A percentile compares a stretch with the other conserved stretches of the same genome.
Conservation (phyloP, 2,113 vertebrate species). For the Pyxicephalus adspersus region DNA sequence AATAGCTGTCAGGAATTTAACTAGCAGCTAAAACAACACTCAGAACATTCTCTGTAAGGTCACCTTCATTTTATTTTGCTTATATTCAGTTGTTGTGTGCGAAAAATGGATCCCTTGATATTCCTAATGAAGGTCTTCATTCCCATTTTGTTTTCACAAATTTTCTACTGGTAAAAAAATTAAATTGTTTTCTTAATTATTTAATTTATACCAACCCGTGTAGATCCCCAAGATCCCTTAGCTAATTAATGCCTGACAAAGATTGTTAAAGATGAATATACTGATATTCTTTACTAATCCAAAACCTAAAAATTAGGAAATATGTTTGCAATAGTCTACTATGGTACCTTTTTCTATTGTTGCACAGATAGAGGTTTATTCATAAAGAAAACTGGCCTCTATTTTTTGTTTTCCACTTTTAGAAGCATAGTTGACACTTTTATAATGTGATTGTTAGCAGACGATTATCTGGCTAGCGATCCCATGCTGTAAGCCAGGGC, state of each 20-base stretch:
- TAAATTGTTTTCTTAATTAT: background rate
- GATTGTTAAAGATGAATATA: slow-evolving; percentile 3
- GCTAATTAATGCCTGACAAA: background rate
- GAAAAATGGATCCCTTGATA: background rate
- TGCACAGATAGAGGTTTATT: too few species aligned
- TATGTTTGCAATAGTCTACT: too few species aligned
- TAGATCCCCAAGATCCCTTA: background rate
- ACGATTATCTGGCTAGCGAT: too few species aligned
- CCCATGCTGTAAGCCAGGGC: too few species aligned
- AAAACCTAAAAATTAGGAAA: too few species aligned
- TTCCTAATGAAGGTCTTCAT: slow-evolving; percentile 20
- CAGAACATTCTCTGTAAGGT: slow-evolving; percentile 37
- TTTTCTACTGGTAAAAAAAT: background rate
- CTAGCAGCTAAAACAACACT: slow-evolving; percentile 39
- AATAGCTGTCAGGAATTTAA: slow-evolving; percentile 52
- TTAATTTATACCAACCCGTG: background rate
- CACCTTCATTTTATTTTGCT: slow-evolving; percentile 48
- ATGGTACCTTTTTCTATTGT: too few species aligned
- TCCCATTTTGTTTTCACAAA: background rate
- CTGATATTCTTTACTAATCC: background rate
- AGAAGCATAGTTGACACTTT: too few species aligned
- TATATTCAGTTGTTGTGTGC: slow-evolving; percentile 18
- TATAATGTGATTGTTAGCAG: too few species aligned
- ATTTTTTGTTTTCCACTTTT: too few species aligned
- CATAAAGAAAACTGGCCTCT: too few species aligned